A percentile compares a stretch with the other conserved stretches of the same genome.
phyloP scores from a whole-genome alignment of 2,113 vertebrate species.

The Aphelocoma coerulescens region DNA sequence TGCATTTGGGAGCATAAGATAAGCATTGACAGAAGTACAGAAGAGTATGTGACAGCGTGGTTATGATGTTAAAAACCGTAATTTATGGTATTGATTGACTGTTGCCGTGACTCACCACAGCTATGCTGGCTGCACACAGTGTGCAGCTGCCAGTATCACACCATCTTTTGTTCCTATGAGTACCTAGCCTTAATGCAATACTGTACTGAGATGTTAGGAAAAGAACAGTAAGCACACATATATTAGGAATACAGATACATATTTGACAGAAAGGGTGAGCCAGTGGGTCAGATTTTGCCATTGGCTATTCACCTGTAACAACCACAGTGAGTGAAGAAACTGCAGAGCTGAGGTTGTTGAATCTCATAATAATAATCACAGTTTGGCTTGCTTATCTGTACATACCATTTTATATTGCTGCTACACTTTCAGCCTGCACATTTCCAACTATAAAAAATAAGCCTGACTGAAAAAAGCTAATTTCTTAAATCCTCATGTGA shows the following conservation, averaged over 20 bases:
- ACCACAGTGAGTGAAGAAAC: neutral
- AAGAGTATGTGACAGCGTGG: neutral
- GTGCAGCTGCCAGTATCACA: neutral
- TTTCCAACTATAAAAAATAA: neutral
- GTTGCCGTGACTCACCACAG: neutral
- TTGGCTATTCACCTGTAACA: neutral
- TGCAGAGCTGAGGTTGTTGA: neutral
- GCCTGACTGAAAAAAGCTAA: neutral
- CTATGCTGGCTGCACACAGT: neutral
- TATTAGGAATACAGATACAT: neutral
- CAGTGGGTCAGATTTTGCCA: neutral
- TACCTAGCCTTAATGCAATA: neutral
- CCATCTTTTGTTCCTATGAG: neutral
- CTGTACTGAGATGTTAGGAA: neutral
- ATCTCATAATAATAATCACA: neutral
- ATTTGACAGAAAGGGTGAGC: neutral
- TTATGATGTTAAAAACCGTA: neutral
- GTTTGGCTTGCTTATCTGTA: neutral
- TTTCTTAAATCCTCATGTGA: neutral
- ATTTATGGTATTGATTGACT: neutral
- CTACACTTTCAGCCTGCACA: neutral
- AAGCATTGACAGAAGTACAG: neutral
- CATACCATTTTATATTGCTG: neutral
- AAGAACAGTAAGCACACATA: neutral
- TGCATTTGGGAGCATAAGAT: neutral